Evolutionary conservation across 2,797 vertebrate genomes (phyloP).

Genomic region (Chelidonichthys spinosus): DNA sequence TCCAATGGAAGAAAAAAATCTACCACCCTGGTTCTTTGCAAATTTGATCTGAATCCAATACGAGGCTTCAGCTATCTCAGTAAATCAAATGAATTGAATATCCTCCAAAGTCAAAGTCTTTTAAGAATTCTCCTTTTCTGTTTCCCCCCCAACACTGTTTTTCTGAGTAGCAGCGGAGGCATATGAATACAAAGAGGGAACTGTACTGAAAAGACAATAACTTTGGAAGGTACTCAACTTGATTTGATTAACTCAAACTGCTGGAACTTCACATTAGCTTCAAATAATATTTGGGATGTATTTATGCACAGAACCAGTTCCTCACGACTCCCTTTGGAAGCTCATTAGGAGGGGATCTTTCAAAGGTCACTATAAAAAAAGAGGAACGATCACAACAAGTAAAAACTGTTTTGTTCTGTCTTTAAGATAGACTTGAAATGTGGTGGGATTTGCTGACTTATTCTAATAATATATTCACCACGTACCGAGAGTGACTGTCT

Average conservation of each 20-base stretch:
- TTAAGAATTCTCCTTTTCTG: background rate
- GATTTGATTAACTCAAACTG: background rate
- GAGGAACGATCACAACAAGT: background rate
- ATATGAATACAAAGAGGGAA: background rate
- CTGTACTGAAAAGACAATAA: conserved; percentile 2
- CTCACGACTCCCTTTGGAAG: background rate
- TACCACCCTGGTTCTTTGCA: background rate
- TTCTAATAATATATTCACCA: conserved; percentile 19
- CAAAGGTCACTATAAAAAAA: background rate
- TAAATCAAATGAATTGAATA: conserved; percentile 14
- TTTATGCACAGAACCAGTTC: background rate
- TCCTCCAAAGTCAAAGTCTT: background rate
- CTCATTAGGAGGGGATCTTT: background rate
- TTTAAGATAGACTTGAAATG: background rate
- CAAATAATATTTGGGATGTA: background rate
- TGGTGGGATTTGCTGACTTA: conserved; percentile 3
- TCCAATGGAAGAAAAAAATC: background rate
- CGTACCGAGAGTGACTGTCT: conserved; percentile 1
- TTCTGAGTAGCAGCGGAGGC: background rate
- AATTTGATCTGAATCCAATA: conserved; percentile 5
- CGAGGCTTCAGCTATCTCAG: conserved; percentile 6
- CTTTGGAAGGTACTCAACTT: conserved; percentile 2
- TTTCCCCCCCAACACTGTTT: background rate
- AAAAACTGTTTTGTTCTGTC: background rate
- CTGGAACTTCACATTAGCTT: background rate